phyloP scores from a whole-genome alignment of 1,140 invertebrate genomes.

The Microplitis demolitor region DNA sequence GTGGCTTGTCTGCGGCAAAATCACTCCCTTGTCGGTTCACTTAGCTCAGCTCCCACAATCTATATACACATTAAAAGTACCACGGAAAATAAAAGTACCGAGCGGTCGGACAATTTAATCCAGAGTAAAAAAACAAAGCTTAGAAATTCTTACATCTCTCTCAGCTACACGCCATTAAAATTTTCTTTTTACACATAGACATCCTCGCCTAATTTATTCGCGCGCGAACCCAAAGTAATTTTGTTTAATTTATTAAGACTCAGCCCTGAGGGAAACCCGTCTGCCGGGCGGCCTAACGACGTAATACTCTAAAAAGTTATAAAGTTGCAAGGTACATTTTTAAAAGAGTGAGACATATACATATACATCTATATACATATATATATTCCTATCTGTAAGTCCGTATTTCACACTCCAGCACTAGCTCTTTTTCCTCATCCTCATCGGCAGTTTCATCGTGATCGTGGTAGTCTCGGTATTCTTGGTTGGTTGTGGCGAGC shows the following conservation, averaged over 20 bases:
- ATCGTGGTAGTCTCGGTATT: constrained; percentile 31
- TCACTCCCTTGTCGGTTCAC: constrained; percentile 31
- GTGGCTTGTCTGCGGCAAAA: constrained; percentile 23
- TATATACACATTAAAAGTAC: too few species aligned
- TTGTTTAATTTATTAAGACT: constrained; percentile 56
- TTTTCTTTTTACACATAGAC: constrained; percentile 33
- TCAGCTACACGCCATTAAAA: neutral
- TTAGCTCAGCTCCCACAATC: constrained; percentile 7
- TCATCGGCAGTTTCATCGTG: neutral
- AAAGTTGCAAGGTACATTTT: constrained; percentile 58
- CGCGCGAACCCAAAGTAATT: constrained; percentile 41
- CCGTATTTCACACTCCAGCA: constrained; percentile 15
- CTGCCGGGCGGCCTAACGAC: constrained; percentile 41
- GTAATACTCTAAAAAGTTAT: constrained; percentile 56
- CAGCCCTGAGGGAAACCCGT: constrained; percentile 29
- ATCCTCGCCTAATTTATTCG: constrained; percentile 44
- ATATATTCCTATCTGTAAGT: neutral
- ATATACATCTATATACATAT: constrained; percentile 18
- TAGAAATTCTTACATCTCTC: neutral
- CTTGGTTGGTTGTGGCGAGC: constrained; percentile 31
- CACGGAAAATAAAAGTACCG: constrained; percentile 9
- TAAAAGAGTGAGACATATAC: constrained; percentile 39
- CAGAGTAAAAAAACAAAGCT: neutral
- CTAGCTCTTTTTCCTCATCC: neutral
- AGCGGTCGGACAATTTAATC: constrained; percentile 26